Base-by-base conservation (phyloP, 1,140 invertebrate species). In the Drosophila jambulina region DNA sequence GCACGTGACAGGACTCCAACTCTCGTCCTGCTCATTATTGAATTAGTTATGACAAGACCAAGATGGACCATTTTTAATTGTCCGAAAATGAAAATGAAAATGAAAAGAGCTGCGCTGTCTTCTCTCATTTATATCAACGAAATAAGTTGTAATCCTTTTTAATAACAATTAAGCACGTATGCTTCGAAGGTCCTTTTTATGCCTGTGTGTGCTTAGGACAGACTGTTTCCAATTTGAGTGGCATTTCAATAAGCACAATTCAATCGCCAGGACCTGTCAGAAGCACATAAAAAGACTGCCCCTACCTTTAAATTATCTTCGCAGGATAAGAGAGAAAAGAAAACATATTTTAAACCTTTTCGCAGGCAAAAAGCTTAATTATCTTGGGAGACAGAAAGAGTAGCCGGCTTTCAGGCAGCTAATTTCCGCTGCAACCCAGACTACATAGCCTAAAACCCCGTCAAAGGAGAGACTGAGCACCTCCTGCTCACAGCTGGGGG, bases 1-100 rank as follows among this genome's bases (percentile, higher is more conserved):
- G 86, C 85, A 90, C 85, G 85, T 90, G 85, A 90, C 85, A 74
- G 86, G 78, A 82, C 75, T 85, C 67, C 13, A 15, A 46, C 56
- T 46, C 48, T 75, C 65, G 62, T 81, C 34, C 69, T 43, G 59
- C 75, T 90, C 86, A 91, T 90, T 82, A 90, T 90, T 90, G 81
- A 90, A 90, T 90, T 82, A 85, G 60, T 90, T 79, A 80, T 85
- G 54, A 77, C 61, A 53, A 46, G 19, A 38, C 21, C 1, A 43
- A 34, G 34, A 45, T 34, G 43, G 19, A 63, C 23, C 23, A 48
- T 58, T 65, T 88, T 88, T 84, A 88, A 90, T 84, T 90, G 82
- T 75, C 36, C 59, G 27, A 59, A 78, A 48, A 42, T 42, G 27
- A 23, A 29, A 63, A 36, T 59, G 53, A 34, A 32, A 54, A 54